Conservation (phyloP, 2,888 invertebrate genomes). For the Pachliopta kotzebuea region DNA sequence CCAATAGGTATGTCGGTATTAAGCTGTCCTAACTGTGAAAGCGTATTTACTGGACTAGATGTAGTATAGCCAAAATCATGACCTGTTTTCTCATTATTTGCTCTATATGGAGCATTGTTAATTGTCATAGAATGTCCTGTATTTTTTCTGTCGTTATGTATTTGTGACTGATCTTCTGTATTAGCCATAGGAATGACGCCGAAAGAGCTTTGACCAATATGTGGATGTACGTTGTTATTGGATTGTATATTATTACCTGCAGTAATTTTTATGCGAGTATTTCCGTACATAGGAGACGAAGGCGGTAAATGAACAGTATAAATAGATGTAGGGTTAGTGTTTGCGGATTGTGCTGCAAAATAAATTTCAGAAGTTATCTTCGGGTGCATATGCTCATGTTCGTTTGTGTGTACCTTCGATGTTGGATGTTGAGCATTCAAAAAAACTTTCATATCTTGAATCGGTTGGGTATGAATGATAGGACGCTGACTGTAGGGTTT, state of each 20-base stretch:
- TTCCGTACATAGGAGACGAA: constrained; percentile 41
- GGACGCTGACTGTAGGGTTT: constrained; percentile 64
- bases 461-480: constrained; percentile 64
- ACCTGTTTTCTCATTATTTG: constrained; percentile 49
- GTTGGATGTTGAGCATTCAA: constrained; percentile 71
- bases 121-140: constrained; percentile 62
- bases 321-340: constrained; percentile 59
- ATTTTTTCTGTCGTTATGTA: constrained; percentile 46
- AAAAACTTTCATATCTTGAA: constrained; percentile 73
- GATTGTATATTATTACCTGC: constrained; percentile 36
- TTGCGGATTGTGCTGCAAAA: constrained; percentile 68
- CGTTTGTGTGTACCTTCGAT: constrained; percentile 46
- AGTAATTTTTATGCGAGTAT: constrained; percentile 40
- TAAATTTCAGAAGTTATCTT: constrained; percentile 77
- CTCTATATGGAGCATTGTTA: constrained; percentile 66
- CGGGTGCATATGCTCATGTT: constrained; percentile 55
- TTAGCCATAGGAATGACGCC: constrained; percentile 44
- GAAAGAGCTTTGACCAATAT: constrained; percentile 42
- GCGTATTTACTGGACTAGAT: constrained; percentile 56
- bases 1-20: constrained; percentile 74
- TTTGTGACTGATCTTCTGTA: constrained; percentile 44
- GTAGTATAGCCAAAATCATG: constrained; percentile 65
- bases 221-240: constrained; percentile 33
- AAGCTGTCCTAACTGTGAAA: constrained; percentile 50
- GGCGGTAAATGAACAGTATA: constrained; percentile 68